Percentiles rank a stretch among this genome's conserved stretches.
Evolutionary conservation across 2,797 vertebrate species (phyloP).

Genomic region (Mormyrus proboscirostris): DNA sequence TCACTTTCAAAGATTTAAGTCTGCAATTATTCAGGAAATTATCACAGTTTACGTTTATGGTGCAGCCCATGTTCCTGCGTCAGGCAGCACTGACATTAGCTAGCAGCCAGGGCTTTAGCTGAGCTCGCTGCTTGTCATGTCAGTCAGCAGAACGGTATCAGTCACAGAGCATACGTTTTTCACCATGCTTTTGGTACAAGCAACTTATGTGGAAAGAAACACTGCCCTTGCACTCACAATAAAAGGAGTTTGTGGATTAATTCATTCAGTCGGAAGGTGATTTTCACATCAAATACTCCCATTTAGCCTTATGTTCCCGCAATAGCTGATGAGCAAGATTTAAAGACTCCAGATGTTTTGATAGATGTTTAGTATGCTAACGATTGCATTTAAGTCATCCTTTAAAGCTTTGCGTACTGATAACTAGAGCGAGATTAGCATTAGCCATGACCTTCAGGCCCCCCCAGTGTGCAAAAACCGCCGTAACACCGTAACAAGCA

Average conservation of each 20-base stretch:
- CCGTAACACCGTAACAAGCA: background rate
- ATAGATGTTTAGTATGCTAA: background rate
- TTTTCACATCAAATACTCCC: background rate
- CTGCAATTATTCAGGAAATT: background rate
- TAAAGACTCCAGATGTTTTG: background rate
- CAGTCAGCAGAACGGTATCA: background rate
- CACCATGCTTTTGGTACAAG: background rate
- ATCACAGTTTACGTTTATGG: background rate
- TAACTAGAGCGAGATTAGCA: background rate
- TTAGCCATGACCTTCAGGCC: background rate
- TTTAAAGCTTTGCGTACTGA: background rate
- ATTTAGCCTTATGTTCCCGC: background rate
- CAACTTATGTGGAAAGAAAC: background rate
- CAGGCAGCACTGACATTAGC: background rate
- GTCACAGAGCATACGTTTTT: background rate
- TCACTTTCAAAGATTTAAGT: background rate
- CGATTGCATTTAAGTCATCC: background rate
- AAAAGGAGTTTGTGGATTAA: background rate
- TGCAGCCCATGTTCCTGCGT: background rate
- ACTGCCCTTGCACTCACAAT: background rate
- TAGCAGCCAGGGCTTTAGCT: background rate
- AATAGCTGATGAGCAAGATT: background rate
- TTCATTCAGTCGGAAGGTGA: background rate
- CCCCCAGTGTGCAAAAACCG: background rate
- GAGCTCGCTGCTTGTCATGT: background rate